Percentiles rank a stretch among this genome's conserved stretches.
These are phyloP conservation scores for Spodoptera picta DNA, from an alignment of 2,888 invertebrate species.

Conservation along the genomic window DNA sequence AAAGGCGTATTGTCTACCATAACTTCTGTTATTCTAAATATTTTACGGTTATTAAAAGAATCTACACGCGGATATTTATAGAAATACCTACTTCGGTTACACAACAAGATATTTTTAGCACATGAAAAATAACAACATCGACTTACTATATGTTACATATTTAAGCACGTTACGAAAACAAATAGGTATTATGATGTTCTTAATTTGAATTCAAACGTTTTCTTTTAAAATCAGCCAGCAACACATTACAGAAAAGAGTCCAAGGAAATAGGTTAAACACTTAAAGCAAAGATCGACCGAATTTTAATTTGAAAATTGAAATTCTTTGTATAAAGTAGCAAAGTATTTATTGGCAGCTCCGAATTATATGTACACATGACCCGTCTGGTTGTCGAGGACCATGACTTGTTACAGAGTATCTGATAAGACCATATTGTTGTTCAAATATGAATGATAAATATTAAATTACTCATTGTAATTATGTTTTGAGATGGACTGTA, in stretches of 20 bases:
- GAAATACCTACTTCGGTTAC: slow-evolving; percentile 3
- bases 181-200: background rate
- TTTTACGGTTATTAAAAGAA: slow-evolving; percentile 32
- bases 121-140: background rate
- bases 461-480: slow-evolving; percentile 14
- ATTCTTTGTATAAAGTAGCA: too few relatives aligned
- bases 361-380: slow-evolving; percentile 49
- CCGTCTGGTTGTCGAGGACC: slow-evolving; percentile 23
- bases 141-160: background rate
- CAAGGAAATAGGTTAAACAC: background rate
- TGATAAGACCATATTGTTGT: slow-evolving; percentile 36
- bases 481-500: background rate
- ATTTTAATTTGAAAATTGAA: too few relatives aligned
- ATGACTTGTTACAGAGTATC: slow-evolving; percentile 36
- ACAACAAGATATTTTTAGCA: slow-evolving; percentile 13
- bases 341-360: slow-evolving; percentile 22
- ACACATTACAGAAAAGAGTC: background rate
- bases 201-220: background rate
- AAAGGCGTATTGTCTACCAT: slow-evolving; percentile 42
- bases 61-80: slow-evolving; percentile 10
- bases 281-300: too few relatives aligned
- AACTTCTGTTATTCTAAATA: slow-evolving; percentile 19
- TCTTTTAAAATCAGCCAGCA: background rate
- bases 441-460: slow-evolving; percentile 13
- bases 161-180: background rate